Percentiles rank a stretch among this genome's conserved stretches.
These are phyloP conservation scores for Rhopalosiphum nymphaeae DNA, from an alignment of 2,888 invertebrate species.

Conservation along the genomic window DNA sequence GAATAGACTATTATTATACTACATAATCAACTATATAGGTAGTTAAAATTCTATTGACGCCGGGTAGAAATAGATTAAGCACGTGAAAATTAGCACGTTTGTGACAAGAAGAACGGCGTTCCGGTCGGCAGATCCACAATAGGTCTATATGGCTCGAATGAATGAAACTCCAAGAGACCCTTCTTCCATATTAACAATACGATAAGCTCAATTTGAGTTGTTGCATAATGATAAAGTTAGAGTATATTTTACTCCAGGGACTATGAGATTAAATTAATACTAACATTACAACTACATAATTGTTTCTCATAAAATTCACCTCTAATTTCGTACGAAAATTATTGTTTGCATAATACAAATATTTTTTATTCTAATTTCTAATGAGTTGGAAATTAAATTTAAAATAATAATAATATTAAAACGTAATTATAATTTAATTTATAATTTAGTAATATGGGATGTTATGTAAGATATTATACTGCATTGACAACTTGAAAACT, in stretches of 20 bases:
- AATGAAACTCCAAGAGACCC: neutral
- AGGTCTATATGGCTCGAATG: neutral
- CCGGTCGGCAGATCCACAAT: neutral
- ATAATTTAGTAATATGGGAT: neutral
- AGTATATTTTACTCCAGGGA: constrained; percentile 36
- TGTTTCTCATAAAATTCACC: constrained; percentile 8
- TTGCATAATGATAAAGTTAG: constrained; percentile 42
- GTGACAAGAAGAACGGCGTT: constrained; percentile 5
- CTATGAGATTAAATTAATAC: constrained; percentile 38
- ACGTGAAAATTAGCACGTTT: constrained; percentile 23
- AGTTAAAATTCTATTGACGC: neutral
- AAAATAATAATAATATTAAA: neutral
- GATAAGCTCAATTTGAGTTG: constrained; percentile 45
- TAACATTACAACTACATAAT: neutral
- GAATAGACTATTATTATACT: neutral
- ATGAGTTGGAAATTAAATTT: neutral
- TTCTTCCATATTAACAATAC: constrained; percentile 23
- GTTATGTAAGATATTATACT: neutral
- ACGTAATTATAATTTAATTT: neutral
- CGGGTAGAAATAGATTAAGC: neutral
- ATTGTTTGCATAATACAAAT: neutral
- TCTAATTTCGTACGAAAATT: neutral
- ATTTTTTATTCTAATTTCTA: neutral
- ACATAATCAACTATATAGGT: neutral
- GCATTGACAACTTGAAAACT: neutral